Evolutionary conservation across 1,140 invertebrate genomes (phyloP).

Genomic region (Drosophila micromelanica): DNA sequence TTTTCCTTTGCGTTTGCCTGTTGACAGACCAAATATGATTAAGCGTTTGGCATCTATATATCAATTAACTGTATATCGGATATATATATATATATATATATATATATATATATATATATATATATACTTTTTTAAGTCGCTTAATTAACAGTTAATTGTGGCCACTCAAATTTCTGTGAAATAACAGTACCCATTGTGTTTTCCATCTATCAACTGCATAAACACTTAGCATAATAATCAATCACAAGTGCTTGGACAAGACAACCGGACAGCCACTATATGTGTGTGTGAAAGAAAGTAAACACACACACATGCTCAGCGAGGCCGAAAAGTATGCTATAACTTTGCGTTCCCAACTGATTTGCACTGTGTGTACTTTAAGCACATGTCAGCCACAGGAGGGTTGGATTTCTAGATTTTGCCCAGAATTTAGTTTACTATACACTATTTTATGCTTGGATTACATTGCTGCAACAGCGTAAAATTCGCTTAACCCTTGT

Average conservation of each 20-base stretch:
- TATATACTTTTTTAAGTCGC: background rate
- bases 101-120: too few relatives aligned
- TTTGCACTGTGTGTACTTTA: background rate
- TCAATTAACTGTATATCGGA: conserved; percentile 8
- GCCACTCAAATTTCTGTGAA: background rate
- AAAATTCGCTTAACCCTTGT: too few relatives aligned
- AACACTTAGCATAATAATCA: conserved; percentile 48
- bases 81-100: too few relatives aligned
- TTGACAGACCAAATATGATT: conserved; percentile 4
- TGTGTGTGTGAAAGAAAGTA: background rate
- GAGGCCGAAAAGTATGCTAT: conserved; percentile 13
- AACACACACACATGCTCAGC: background rate
- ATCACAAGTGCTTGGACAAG: conserved; percentile 44
- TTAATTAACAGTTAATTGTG: conserved; percentile 31
- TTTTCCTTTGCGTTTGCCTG: background rate
- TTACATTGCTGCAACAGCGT: too few relatives aligned
- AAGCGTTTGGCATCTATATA: background rate
- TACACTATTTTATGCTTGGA: too few relatives aligned
- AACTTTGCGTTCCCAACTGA: conserved; percentile 33
- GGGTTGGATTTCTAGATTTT: too few relatives aligned
- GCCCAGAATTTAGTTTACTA: too few relatives aligned
- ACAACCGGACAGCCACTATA: background rate
- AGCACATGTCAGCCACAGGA: too few relatives aligned
- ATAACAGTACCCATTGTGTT: background rate
- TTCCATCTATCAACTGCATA: conserved; percentile 34